Evolutionary conservation across 2,797 vertebrate species (phyloP), one percentile per base, ranked within the genome.

Genomic region (Tadarida brasiliensis): DNA sequence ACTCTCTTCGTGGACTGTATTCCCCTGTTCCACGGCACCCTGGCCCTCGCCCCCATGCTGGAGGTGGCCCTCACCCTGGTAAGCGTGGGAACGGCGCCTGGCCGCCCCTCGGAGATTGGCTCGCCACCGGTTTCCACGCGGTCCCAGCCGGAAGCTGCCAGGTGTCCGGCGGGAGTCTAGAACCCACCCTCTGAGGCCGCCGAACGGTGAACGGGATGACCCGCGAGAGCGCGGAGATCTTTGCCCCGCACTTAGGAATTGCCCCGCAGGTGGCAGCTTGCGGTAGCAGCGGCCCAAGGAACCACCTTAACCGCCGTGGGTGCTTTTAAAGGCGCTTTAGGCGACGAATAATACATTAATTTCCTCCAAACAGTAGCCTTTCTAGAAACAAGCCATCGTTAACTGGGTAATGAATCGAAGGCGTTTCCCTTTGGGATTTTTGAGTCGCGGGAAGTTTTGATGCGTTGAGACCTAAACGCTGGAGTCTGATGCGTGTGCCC

Each of bases 11-110:
- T 99, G 95, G 99, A 99, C 98, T 99, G 99, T 88, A 99, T 99
- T 77, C 99, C 99, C 9, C 99, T 99, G 1, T 99, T 99, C 97
- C 99, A 99, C 97, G 99, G 99, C 0, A 99, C 99, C 11, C 98
- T 99, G 19, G 99, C 99, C 44, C 98, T 99, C 86, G 99, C 99
- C 2, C 99, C 99, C 4, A 99, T 99, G 99, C 98, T 99, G 73
- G 99, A 99, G 98, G 99, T 99, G 97, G 99, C 99, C 15, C 98
- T 99, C 84, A 99, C 99, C 1, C 98, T 99, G 99, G 99, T 99
- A 97, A 99, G 99, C 95, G 3, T 68, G 82, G 59, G 39, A 7
- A 3, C 61, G 74, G 49, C 67, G 16, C 30, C 39, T 39, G 61
- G 39, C 26, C 26, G 47, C 26, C 22, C 33, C 54, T 47, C 20